Conservation (phyloP, 2,113 vertebrate species). For the Nerophis lumbriciformis region DNA sequence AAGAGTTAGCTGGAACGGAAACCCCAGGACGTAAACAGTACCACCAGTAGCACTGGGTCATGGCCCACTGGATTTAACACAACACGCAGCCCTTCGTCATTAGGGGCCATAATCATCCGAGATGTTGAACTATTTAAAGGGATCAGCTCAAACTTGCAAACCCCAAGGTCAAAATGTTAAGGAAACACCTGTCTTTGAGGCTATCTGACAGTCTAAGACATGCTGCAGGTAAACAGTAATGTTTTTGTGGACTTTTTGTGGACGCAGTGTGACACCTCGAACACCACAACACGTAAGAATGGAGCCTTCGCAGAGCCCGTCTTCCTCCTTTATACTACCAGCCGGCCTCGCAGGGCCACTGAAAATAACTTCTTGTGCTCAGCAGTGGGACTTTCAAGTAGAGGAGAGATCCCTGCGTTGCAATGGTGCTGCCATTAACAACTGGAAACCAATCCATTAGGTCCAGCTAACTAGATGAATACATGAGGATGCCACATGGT, state of each 20-base stretch:
- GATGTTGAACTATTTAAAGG: conserved; percentile 50
- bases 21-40: conserved; percentile 64
- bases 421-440: conserved; percentile 30
- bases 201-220: conserved; percentile 6
- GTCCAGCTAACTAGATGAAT: conserved; percentile 41
- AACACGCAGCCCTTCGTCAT: conserved; percentile 47
- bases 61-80: conserved; percentile 53
- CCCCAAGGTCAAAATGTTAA: conserved; percentile 61
- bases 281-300: not conserved
- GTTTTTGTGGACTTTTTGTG: not conserved
- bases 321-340: conserved; percentile 48
- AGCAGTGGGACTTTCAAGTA: conserved; percentile 65
- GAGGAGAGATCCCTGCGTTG: conserved; percentile 46
- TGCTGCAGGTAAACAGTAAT: conserved; percentile 2
- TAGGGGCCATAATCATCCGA: conserved; percentile 48
- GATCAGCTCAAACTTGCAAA: conserved; percentile 24
- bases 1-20: conserved; percentile 53
- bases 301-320: conserved; percentile 21
- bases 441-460: conserved; percentile 30
- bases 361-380: conserved; percentile 74
- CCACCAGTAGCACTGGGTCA: conserved; percentile 49
- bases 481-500: conserved; percentile 39
- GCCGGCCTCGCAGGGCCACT: conserved; percentile 69
- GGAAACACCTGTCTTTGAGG: conserved; percentile 15
- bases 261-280: not conserved